phyloP scores from a whole-genome alignment of 2,797 vertebrate genomes.

The Vespertilio murinus region DNA sequence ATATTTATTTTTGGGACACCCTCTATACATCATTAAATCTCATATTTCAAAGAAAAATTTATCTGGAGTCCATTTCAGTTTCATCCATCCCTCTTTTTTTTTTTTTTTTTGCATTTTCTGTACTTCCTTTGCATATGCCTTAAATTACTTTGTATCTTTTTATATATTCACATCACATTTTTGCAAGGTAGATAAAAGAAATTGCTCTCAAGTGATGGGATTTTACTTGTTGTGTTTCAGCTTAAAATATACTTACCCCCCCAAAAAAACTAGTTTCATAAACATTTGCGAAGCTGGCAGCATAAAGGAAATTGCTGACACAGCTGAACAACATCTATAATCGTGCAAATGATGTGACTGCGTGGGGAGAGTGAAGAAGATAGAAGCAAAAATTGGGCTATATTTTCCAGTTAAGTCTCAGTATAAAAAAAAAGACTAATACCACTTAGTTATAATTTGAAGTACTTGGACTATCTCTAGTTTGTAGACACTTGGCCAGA shows the following conservation, averaged over 20 bases:
- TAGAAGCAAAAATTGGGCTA: slow-evolving; percentile 29
- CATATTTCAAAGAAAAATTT: slow-evolving; percentile 39
- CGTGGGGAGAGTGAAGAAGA: slow-evolving; percentile 40
- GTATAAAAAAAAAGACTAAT: slow-evolving; percentile 20
- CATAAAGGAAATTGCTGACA: slow-evolving; percentile 71
- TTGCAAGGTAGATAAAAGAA: slow-evolving; percentile 76
- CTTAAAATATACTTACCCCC: slow-evolving; percentile 60
- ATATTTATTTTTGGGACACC: background rate
- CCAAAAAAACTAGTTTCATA: slow-evolving; percentile 72
- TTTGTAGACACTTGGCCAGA: slow-evolving; percentile 41
- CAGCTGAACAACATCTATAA: slow-evolving; percentile 68
- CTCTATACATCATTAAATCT: background rate
- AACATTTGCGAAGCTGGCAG: slow-evolving; percentile 65
- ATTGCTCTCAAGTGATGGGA: slow-evolving; percentile 71
- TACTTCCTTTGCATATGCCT: slow-evolving; percentile 49
- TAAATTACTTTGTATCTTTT: slow-evolving; percentile 72
- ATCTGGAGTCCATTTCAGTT: slow-evolving; percentile 42
- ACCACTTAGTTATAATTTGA: slow-evolving; percentile 51
- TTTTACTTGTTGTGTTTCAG: slow-evolving; percentile 72
- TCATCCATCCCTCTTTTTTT: slow-evolving; percentile 18
- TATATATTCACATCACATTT: slow-evolving; percentile 70
- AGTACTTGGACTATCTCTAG: slow-evolving; percentile 43
- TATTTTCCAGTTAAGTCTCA: slow-evolving; percentile 48
- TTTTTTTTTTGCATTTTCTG: slow-evolving; percentile 61
- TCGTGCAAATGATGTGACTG: slow-evolving; percentile 62